These are phyloP conservation scores for Noctua pronuba DNA, from an alignment of 2,888 invertebrate species.

Conservation along the genomic window DNA sequence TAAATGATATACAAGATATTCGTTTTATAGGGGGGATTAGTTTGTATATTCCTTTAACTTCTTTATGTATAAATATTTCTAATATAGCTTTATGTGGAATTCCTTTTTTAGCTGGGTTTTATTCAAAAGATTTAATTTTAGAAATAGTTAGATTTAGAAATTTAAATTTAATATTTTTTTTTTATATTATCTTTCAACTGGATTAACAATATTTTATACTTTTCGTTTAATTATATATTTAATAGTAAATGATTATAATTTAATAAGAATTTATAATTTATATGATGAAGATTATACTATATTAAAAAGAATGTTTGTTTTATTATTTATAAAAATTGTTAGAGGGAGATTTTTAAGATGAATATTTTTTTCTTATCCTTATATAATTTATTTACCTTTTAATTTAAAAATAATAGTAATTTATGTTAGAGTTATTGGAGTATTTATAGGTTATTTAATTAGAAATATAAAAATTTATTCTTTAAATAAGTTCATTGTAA, in stretches of 20 bases:
- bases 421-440: conserved; percentile 85
- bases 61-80: conserved; percentile 89
- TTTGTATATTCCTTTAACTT: conserved; percentile 87
- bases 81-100: conserved; percentile 92
- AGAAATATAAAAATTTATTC: conserved; percentile 85
- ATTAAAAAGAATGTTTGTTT: conserved; percentile 86
- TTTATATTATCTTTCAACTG: conserved; percentile 90
- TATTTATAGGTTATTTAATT: conserved; percentile 82
- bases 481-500: conserved; percentile 81
- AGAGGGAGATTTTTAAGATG: conserved; percentile 90
- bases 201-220: conserved; percentile 90
- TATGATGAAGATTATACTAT: conserved; percentile 87
- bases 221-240: conserved; percentile 90
- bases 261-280: conserved; percentile 85
- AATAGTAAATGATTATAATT: conserved; percentile 87
- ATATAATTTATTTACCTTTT: conserved; percentile 89
- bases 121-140: conserved; percentile 92
- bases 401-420: conserved; percentile 89
- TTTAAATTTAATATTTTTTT: conserved; percentile 90
- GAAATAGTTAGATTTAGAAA: conserved; percentile 88
- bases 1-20: conserved; percentile 92
- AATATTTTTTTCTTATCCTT: conserved; percentile 88
- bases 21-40: conserved; percentile 89
- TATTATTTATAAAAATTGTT: conserved; percentile 88
- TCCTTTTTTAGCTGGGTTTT: conserved; percentile 92